A percentile compares a stretch with the other conserved stretches of the same genome.
phyloP scores from a whole-genome alignment of 2,888 invertebrate genomes.

The Ennomos erosarius region DNA sequence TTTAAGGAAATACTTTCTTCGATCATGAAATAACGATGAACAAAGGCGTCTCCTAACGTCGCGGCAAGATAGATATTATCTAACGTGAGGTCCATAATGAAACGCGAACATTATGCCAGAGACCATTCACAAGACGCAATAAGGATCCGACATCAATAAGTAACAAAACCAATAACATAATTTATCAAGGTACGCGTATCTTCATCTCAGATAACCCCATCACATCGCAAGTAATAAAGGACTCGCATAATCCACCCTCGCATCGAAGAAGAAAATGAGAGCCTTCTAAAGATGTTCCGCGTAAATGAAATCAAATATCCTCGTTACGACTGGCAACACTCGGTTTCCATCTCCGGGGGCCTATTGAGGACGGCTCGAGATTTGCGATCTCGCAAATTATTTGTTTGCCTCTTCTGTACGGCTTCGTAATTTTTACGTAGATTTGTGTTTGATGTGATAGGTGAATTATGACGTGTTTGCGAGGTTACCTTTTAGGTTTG shows the following conservation, averaged over 20 bases:
- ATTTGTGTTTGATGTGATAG: constrained; percentile 13
- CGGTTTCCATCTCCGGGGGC: constrained; percentile 35
- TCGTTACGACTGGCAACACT: constrained; percentile 35
- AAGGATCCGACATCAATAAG: constrained; percentile 20
- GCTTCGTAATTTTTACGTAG: constrained; percentile 29
- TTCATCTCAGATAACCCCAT: constrained; percentile 30
- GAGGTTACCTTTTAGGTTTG: neutral
- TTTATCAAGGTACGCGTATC: constrained; percentile 31
- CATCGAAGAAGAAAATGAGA: constrained; percentile 33
- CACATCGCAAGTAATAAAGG: constrained; percentile 34
- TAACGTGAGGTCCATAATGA: neutral
- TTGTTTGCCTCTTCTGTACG: constrained; percentile 32
- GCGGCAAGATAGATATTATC: no score
- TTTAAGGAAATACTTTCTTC: no score
- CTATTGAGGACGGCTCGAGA: constrained; percentile 32
- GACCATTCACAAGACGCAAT: constrained; percentile 15
- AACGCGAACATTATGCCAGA: constrained; percentile 1
- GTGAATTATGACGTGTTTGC: constrained; percentile 5
- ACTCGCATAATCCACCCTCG: constrained; percentile 31
- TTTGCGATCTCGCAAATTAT: constrained; percentile 33
- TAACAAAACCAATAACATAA: constrained; percentile 33
- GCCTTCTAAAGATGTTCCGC: constrained; percentile 35
- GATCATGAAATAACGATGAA: no score
- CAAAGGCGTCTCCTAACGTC: no score
- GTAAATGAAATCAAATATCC: constrained; percentile 41